Base-by-base conservation (phyloP, 2,113 vertebrate genomes). In the Hepsetus odoe region DNA sequence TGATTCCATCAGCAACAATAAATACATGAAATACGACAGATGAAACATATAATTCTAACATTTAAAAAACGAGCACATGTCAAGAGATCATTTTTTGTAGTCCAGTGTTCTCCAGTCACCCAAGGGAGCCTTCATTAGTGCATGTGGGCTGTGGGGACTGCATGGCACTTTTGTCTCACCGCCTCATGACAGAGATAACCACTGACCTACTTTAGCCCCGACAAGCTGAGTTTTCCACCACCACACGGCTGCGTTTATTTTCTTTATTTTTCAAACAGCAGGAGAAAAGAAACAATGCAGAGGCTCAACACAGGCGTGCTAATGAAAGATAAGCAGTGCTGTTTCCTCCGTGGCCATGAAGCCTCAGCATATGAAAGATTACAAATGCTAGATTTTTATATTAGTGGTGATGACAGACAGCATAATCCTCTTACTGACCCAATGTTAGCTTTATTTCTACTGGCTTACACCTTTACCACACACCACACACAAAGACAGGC, bases 141-240 rank as follows among this genome's bases (percentile, higher is more conserved):
- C 55, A 20, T 58, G 18, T 56, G 24, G 42, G 16, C 66, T 44
- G 14, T 46, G 12, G 12, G 71, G 32, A 67, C 64, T 67, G 46
- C 83, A 59, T 74, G n/a, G 35, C 80, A 74, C 82, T 78, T 87
- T 79, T 75, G 79, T 86, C 78, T 87, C 73, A 53, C 49, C 77
- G 28, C 49, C 72, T 81, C 56, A 44, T 84, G 86, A 90, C 86
- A 82, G 74, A 87, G 82, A 85, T 80, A 84, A 85, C 77, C 77
- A 86, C 75, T 91, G 90, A 90, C 91, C 91, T 90, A 92, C 84
- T 91, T 92, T 81, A 82, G 32, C 81, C 71, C 69, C 74, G 72
- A 78, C 61, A 53, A 80, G 46, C 56, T 40, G 10, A 61, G 51
- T 38, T 77, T 76, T 83, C 55, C 33, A 26, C 38, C 28, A 42